A percentile compares a stretch with the other conserved stretches of the same genome.
phyloP scores from a whole-genome alignment of 2,888 invertebrate species.

The Chymomyza fuscimana region DNA sequence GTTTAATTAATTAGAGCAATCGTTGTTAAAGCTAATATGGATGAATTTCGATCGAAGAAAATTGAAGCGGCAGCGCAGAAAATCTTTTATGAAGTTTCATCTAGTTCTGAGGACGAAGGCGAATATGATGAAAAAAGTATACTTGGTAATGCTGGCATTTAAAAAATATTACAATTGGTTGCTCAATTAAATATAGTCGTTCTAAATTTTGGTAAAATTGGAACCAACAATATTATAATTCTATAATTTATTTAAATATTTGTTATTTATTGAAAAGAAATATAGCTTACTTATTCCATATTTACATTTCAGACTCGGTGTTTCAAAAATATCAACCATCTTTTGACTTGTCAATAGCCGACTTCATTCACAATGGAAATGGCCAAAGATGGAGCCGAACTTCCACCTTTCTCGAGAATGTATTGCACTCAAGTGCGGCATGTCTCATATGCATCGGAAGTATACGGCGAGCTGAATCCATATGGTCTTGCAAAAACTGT shows the following conservation, averaged over 20 bases:
- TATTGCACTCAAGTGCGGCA: conserved; percentile 88
- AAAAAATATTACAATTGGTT: background rate
- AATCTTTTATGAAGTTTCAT: conserved; percentile 80
- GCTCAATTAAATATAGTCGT: background rate
- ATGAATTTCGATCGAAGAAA: conserved; percentile 73
- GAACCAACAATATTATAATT: too few relatives aligned
- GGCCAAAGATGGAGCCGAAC: conserved; percentile 38
- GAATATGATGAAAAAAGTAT: conserved; percentile 81
- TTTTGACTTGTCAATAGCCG: background rate
- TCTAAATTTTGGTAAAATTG: too few relatives aligned
- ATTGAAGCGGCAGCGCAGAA: conserved; percentile 81
- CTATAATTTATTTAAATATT: background rate
- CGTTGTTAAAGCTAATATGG: conserved; percentile 38
- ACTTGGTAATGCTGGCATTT: conserved; percentile 76
- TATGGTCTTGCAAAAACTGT: conserved; percentile 93
- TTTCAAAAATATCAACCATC: conserved; percentile 80
- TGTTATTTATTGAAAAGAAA: background rate
- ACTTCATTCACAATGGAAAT: background rate
- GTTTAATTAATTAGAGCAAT: background rate
- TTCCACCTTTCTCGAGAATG: conserved; percentile 85
- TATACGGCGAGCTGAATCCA: conserved; percentile 88
- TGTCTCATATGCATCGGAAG: conserved; percentile 95
- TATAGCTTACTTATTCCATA: background rate
- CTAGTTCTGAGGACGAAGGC: conserved; percentile 81
- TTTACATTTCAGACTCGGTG: conserved; percentile 78